Evolutionary conservation across 2,888 invertebrate genomes (phyloP).

Genomic region (Diarsia brunnea): DNA sequence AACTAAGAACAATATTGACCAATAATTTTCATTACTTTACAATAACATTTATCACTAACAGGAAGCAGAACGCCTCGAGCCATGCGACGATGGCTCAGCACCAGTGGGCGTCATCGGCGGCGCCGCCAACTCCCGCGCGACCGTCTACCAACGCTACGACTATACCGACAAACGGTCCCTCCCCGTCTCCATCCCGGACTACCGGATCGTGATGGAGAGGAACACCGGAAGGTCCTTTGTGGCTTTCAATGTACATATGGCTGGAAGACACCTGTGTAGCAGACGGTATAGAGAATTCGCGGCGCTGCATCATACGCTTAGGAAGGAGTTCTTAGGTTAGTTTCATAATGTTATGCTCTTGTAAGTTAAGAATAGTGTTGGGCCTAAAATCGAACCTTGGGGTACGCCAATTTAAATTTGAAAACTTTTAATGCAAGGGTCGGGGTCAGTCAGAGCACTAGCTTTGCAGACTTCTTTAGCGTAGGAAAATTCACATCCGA

Average conservation of each 20-base stretch:
- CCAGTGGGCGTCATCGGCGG: constrained; percentile 87
- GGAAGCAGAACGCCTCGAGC: constrained; percentile 96
- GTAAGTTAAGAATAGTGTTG: neutral
- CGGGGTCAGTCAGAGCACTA: neutral
- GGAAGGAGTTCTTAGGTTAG: constrained; percentile 97
- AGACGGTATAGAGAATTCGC: constrained; percentile 99
- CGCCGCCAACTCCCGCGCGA: constrained; percentile 86
- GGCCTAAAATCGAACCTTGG: constrained; percentile 15
- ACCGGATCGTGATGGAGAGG: constrained; percentile 95
- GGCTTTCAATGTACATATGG: constrained; percentile 99
- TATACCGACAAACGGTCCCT: constrained; percentile 98
- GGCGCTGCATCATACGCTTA: constrained; percentile 95
- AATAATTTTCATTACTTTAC: neutral
- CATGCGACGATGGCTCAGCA: constrained; percentile 93
- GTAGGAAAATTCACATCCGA: neutral
- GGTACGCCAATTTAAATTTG: neutral
- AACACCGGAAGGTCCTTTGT: constrained; percentile 97
- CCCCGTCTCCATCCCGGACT: constrained; percentile 98
- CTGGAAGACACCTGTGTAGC: constrained; percentile 99
- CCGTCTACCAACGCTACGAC: constrained; percentile 93
- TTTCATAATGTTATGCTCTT: neutral
- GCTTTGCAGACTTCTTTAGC: neutral
- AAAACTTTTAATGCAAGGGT: neutral
- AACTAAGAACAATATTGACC: neutral
- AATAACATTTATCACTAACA: constrained; percentile 70